A percentile compares a stretch with the other conserved stretches of the same genome.
These are phyloP conservation scores for Pristionchus arcanus DNA, from an alignment of 2,888 invertebrate species.

Conservation along the genomic window DNA sequence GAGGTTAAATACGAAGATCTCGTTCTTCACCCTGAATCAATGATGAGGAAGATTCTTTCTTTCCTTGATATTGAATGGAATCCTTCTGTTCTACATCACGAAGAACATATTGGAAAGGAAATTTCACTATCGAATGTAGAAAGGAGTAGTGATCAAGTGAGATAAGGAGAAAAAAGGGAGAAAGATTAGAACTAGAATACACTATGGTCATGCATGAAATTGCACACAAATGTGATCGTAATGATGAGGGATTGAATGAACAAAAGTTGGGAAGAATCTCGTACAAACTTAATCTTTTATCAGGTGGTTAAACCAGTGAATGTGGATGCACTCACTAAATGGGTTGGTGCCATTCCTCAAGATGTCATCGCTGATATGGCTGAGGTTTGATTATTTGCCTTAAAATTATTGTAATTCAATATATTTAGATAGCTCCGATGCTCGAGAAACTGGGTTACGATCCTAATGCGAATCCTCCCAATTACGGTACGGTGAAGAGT, in stretches of 20 bases:
- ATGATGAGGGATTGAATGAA: background rate
- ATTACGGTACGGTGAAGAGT: constrained; percentile 83
- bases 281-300: background rate
- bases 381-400: too few relatives aligned
- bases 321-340: constrained; percentile 89
- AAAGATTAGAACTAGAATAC: constrained; percentile 7
- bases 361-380: constrained; percentile 88
- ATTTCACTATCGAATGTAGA: constrained; percentile 76
- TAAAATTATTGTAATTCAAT: background rate
- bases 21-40: constrained; percentile 92
- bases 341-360: constrained; percentile 83
- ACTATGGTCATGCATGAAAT: background rate
- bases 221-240: background rate
- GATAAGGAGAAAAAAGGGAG: background rate
- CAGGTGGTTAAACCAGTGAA: constrained; percentile 96
- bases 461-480: constrained; percentile 95
- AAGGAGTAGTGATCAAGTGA: constrained; percentile 68
- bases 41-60: constrained; percentile 90
- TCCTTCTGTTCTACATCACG: constrained; percentile 94
- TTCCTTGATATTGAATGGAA: constrained; percentile 96
- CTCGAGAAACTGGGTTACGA: constrained; percentile 86
- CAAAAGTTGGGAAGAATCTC: background rate
- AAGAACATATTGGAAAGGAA: constrained; percentile 92
- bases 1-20: constrained; percentile 97
- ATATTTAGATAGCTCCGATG: constrained; percentile 76